phyloP scores from a whole-genome alignment of 2,888 invertebrate genomes.

The Abrostola triplasia region DNA sequence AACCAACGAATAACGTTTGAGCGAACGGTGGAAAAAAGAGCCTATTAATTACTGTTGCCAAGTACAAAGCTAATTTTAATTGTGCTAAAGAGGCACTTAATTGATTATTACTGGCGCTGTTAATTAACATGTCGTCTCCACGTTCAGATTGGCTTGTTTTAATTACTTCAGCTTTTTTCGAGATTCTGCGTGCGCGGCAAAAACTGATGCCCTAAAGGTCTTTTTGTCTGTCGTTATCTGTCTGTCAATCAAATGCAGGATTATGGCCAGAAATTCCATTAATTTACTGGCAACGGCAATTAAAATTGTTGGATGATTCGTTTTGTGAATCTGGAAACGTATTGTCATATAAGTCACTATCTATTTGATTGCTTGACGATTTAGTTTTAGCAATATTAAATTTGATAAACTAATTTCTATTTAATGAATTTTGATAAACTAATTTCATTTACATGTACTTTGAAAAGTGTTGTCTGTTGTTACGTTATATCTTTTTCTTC shows the following conservation, averaged over 20 bases:
- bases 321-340: background rate
- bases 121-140: slow-evolving; percentile 72
- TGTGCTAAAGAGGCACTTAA: slow-evolving; percentile 62
- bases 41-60: slow-evolving; percentile 52
- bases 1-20: slow-evolving; percentile 19
- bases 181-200: slow-evolving; percentile 17
- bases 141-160: slow-evolving; percentile 60
- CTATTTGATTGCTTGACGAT: too few relatives aligned
- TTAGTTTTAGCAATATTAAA: too few relatives aligned
- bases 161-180: slow-evolving; percentile 54
- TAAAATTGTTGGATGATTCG: slow-evolving; percentile 1
- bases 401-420: too few relatives aligned
- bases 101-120: slow-evolving; percentile 61
- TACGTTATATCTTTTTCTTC: too few relatives aligned
- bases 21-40: slow-evolving; percentile 37
- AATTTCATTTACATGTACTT: too few relatives aligned
- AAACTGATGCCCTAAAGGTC: slow-evolving; percentile 21
- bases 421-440: too few relatives aligned
- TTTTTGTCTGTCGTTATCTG: slow-evolving; percentile 38
- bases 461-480: too few relatives aligned
- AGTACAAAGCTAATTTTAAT: slow-evolving; percentile 62
- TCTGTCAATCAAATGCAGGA: slow-evolving; percentile 33
- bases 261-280: slow-evolving; percentile 3
- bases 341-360: background rate
- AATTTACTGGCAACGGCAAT: background rate